These are phyloP conservation scores for Heterochromis multidens DNA, from an alignment of 2,113 vertebrate genomes.

Conservation along the genomic window DNA sequence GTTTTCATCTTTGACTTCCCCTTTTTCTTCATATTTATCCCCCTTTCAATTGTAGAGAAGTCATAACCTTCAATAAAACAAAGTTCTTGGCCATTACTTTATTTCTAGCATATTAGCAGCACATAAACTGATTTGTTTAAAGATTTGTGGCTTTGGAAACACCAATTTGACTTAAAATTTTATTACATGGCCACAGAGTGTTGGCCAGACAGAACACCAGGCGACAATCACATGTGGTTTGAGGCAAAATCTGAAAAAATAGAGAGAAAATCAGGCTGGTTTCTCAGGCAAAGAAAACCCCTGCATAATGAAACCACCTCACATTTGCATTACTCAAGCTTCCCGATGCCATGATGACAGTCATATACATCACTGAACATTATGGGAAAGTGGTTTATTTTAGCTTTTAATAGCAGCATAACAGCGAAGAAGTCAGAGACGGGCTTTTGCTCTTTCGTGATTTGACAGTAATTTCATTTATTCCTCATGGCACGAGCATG, in stretches of 20 bases:
- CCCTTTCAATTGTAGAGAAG: neutral
- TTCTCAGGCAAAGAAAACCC: conserved; percentile 10
- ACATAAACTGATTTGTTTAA: conserved; percentile 75
- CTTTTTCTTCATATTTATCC: neutral
- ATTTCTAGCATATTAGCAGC: conserved; percentile 71
- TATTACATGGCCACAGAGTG: conserved; percentile 56
- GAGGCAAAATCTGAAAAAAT: conserved; percentile 24
- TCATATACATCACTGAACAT: neutral
- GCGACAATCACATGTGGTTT: conserved; percentile 69
- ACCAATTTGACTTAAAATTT: conserved; percentile 59
- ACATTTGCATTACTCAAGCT: conserved; percentile 30
- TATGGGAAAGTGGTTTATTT: neutral
- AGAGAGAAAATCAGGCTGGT: neutral
- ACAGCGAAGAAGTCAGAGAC: neutral
- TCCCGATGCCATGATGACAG: conserved; percentile 2
- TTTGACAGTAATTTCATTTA: conserved; percentile 85
- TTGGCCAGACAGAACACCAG: conserved; percentile 53
- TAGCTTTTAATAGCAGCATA: neutral
- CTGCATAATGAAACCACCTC: conserved; percentile 35
- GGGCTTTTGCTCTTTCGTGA: conserved; percentile 29
- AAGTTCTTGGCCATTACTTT: conserved; percentile 51
- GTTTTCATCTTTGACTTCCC: neutral
- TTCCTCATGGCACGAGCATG: conserved; percentile 80
- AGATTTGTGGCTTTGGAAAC: conserved; percentile 74
- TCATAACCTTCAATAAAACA: conserved; percentile 49